Base-by-base conservation (phyloP, 2,888 invertebrate species). In the Selenia dentaria region DNA sequence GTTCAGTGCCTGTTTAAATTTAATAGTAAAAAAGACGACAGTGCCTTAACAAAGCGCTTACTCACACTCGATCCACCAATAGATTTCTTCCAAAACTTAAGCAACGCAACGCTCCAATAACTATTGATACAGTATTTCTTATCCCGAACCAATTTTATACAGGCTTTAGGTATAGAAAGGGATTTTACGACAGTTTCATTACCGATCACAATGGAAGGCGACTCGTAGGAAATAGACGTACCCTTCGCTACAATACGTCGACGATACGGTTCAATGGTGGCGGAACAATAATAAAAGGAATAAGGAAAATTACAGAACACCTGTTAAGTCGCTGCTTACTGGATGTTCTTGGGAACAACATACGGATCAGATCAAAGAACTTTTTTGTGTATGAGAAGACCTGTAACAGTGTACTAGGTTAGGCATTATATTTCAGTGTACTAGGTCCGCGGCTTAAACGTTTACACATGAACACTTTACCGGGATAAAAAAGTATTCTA, bases 211-310 rank as follows among this genome's bases (percentile, higher is more conserved):
- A 57, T 48, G 32, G 49, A 43, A 51, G 51, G 50, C 52, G 39
- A 38, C 34, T 34, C 41, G 29, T 46, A 38, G 45, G 49, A 51
- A 55, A 56, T 54, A 51, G 51, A 40, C 50, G 33, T 31, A 40
- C 46, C 47, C 48, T 52, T 48, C 43, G 35, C 45, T 45, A 50
- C 53, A 53, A 46, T 55, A 51, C 41, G 49, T 40, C 31, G 57
- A 57, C 66, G 72, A 64, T 62, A 54, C 74, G 77, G 64, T 74
- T 73, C 70, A 77, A 71, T 71, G 71, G 54, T 55, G 57, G 54
- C 45, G 36, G 51, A 56, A 56, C 53, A 65, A 67, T 65, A 67
- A 66, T 62, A 62, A 69, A 67, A 61, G 51, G 54, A 65, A 57
- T 51, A 48, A 54, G 56, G 57, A 62, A 62, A 67, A 71, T 62